Evolutionary conservation across 92 coral and sea anemone genomes (phyloP), one percentile per base, ranked within the genome.

Genomic region (Zoanthus sociatus): DNA sequence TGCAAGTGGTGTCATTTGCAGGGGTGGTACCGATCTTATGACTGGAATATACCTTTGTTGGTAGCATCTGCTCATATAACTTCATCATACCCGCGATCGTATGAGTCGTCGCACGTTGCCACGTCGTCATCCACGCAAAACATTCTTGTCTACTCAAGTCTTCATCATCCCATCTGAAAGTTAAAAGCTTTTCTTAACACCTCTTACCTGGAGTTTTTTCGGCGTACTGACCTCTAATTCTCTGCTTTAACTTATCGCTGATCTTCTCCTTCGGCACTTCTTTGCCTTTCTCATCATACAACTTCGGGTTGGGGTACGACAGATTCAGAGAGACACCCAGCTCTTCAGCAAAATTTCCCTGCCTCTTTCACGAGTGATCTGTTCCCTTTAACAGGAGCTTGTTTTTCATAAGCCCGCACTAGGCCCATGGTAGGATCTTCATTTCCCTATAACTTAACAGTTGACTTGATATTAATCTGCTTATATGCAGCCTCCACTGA

Each of bases 31-130:
- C 56, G 60, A 55, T 76, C 81, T 76, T 77, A 77, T 77, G 67
- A 16, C 32, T 17, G 10, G 83, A 50, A 77, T 51, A 77, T 54
- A 60, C 83, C 66, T 26, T 77, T 10, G 83, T 77, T 60, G 83
- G 83, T 60, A 77, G 83, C 67, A 77, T 77, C 67, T 77, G 83
- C 83, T 77, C 83, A 77, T 77, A 77, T 60, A 77, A 21, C 67
- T 77, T 67, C 83, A 77, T 77, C 83, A 77, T 77, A 54, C 83
- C 83, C 67, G 55, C 67, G 64, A 77, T 77, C 44, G 73, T 68
- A 68, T 68, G 73, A 68, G 73, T 68, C 73, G 73, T 63, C 14
- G 70, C 70, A 63, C 70, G 70, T 63, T 63, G 70, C 70, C 51
- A 47, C 5, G 51, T 47, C 51, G 51, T 47, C 51, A 47, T 47